A percentile compares a stretch with the other conserved stretches of the same genome.
Evolutionary conservation across 2,888 invertebrate genomes (phyloP).

Genomic region (Drosophila phalerata): DNA sequence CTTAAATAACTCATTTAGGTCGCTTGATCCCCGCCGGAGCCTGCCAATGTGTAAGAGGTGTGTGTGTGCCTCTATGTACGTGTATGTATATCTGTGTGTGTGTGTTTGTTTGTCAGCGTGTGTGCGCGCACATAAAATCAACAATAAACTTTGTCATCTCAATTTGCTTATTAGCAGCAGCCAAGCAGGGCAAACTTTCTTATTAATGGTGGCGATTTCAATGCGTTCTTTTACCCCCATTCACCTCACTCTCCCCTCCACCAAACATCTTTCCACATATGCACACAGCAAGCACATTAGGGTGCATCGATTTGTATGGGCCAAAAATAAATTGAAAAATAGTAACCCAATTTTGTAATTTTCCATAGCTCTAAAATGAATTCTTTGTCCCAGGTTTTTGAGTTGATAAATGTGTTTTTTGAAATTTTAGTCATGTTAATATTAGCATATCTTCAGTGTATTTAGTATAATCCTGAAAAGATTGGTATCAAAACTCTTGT

Average conservation of each 20-base stretch:
- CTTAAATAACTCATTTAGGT: slow-evolving; percentile 81
- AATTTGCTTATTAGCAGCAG: slow-evolving; percentile 80
- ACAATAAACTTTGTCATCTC: slow-evolving; percentile 82
- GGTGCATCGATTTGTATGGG: no score
- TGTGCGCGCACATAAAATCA: slow-evolving; percentile 66
- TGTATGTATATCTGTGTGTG: slow-evolving; percentile 9
- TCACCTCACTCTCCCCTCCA: neutral
- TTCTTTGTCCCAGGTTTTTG: no score
- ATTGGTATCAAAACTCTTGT: no score
- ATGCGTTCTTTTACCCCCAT: slow-evolving; percentile 42
- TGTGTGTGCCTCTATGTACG: neutral
- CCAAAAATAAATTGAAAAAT: no score
- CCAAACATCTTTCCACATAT: slow-evolving; percentile 10
- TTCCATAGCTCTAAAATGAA: no score
- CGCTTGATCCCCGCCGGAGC: slow-evolving; percentile 61
- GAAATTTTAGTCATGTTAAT: no score
- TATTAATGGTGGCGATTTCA: slow-evolving; percentile 81
- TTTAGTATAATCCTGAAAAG: no score
- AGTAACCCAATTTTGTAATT: no score
- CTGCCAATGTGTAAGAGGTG: slow-evolving; percentile 25
- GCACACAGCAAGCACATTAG: slow-evolving; percentile 19
- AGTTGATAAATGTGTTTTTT: no score
- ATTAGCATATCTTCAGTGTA: no score
- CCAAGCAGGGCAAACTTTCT: slow-evolving; percentile 67
- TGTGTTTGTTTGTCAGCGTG: slow-evolving; percentile 15